Base-by-base conservation (phyloP, 2,797 vertebrate genomes). In the Epinephelus coioides region DNA sequence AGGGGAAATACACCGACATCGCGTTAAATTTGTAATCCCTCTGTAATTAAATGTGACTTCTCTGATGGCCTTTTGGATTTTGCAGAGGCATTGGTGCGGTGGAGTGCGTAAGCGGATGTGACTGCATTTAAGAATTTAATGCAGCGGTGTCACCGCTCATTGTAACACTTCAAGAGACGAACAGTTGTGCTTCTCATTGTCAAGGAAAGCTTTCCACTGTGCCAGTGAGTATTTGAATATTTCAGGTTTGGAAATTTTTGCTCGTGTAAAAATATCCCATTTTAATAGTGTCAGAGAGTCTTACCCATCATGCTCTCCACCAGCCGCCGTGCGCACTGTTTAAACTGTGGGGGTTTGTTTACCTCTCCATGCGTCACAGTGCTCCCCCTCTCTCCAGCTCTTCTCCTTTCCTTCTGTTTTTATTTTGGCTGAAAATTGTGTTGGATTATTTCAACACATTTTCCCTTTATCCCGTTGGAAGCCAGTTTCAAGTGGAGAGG, bases 381-480 rank as follows among this genome's bases (percentile, higher is more conserved):
- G 30, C 77, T 46, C 65, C 40, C 74, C 30, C 21, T 25, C 51
- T 10, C 21, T 23, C 30, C n/a, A 11, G 51, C 69, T 71, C 69
- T 66, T 68, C 69, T 72, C 64, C 79, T 61, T 60, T 55, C 72
- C 78, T 76, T 84, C 60, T 83, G 80, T 87, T 91, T 86, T 87
- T 82, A 77, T 80, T 84, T 86, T 78, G 81, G 78, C 82, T 73
- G 51, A 50, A 85, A 91, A 86, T 76, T 84, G 78, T 83, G 67
- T 75, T 89, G 88, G 90, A 91, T 92, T 92, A 93, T 93, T 93
- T 88, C 73, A 86, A 86, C 88, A 91, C 83, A 86, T 89, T 91
- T 89, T 73, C 69, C 69, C 80, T 85, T 91, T 81, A 91, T 95
- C 88, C 89, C 25, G 4, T 84, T 79, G 77, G 85, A 91, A 90